phyloP scores from a whole-genome alignment of 2,888 invertebrate species.

The Platycnemis pennipes region DNA sequence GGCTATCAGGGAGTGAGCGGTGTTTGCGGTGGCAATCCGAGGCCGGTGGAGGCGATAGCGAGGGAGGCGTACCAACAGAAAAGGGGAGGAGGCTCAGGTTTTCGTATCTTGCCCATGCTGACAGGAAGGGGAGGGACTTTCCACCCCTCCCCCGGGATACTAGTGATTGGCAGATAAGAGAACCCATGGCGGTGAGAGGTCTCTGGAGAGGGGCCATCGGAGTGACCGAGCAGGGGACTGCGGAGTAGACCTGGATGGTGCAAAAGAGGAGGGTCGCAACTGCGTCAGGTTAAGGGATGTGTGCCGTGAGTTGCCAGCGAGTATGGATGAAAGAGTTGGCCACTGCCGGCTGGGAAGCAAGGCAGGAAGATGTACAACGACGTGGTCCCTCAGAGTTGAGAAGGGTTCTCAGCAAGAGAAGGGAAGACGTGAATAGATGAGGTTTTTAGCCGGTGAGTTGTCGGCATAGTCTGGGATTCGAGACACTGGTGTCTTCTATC shows the following conservation, averaged over 20 bases:
- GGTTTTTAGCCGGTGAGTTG: background rate
- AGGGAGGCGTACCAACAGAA: background rate
- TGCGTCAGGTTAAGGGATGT: background rate
- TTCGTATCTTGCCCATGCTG: slow-evolving; percentile 48
- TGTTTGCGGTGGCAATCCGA: background rate
- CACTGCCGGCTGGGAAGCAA: background rate
- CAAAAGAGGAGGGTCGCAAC: background rate
- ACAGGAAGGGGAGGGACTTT: background rate
- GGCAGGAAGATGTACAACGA: slow-evolving; percentile 38
- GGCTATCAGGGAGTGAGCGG: background rate
- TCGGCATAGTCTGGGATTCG: background rate
- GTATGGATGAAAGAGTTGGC: background rate
- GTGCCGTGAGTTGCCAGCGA: background rate
- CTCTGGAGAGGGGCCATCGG: background rate
- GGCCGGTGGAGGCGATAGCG: background rate
- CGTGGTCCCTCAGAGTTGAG: slow-evolving; percentile 24
- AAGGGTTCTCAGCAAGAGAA: background rate
- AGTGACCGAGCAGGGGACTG: background rate
- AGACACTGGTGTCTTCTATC: background rate
- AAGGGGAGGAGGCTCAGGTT: background rate
- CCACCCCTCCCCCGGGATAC: background rate
- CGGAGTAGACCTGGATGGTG: background rate
- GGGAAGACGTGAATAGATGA: background rate
- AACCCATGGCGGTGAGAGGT: slow-evolving; percentile 21
- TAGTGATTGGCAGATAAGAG: slow-evolving; percentile 51